A percentile compares a stretch with the other conserved stretches of the same genome.
Evolutionary conservation across 23 tunicate genomes (phyloP).

Genomic region (Diplosoma virens): DNA sequence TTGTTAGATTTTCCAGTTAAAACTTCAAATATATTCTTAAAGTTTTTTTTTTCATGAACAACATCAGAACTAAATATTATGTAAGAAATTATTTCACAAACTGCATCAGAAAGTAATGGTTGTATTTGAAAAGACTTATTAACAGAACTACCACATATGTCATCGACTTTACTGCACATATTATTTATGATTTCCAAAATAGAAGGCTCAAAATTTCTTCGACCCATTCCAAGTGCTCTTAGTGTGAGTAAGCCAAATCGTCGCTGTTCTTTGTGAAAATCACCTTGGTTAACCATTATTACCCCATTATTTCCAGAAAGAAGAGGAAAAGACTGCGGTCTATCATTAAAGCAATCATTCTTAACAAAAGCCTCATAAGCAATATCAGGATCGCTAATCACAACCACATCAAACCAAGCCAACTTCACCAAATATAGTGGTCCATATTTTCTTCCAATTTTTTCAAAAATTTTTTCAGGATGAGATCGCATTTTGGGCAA

Average conservation of each 20-base stretch:
- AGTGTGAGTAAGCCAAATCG: constrained; percentile 38
- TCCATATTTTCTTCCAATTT: constrained; percentile 29
- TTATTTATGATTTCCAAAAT: no score
- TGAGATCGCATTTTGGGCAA: neutral
- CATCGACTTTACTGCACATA: no score
- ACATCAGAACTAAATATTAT: no score
- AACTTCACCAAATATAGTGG: constrained; percentile 46
- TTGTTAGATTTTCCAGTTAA: no score
- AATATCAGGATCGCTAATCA: constrained; percentile 23
- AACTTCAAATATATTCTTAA: no score
- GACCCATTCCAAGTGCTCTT: constrained; percentile 58
- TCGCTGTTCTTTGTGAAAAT: constrained; percentile 51
- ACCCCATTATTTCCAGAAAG: constrained; percentile 26
- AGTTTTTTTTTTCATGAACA: no score
- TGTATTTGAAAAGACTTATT: no score
- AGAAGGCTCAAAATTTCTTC: constrained; percentile 42
- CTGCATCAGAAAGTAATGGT: no score
- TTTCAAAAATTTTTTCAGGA: constrained; percentile 23
- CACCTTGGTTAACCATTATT: neutral
- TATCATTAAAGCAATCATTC: constrained; percentile 29
- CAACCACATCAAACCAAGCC: constrained; percentile 17
- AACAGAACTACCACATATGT: no score
- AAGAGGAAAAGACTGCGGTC: constrained; percentile 28
- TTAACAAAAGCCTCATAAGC: constrained; percentile 50
- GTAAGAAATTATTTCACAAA: no score